Evolutionary conservation across 2,888 invertebrate genomes (phyloP), one percentile per base, ranked within the genome.

Genomic region (Leptarthrus brevirostris): DNA sequence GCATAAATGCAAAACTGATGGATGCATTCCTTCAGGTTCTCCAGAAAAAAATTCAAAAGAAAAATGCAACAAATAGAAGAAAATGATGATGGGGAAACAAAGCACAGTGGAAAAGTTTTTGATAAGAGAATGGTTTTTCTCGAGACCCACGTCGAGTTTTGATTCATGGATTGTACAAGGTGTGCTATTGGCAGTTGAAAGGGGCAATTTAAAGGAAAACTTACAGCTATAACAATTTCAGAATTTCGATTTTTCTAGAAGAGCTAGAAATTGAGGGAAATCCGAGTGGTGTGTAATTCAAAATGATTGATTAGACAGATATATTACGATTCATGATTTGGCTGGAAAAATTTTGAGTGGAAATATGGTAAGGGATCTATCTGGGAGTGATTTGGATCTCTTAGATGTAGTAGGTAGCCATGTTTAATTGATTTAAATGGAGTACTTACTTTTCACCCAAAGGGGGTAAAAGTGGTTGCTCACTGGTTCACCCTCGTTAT

Each of bases 401-500:
- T 22, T 4, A 22, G 5, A 16, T 3, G n/a, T n/a, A n/a, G n/a
- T n/a, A n/a, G n/a, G n/a, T n/a, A n/a, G n/a, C n/a, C n/a, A n/a
- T n/a, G n/a, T n/a, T n/a, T n/a, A n/a, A n/a, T n/a, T n/a, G n/a
- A n/a, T n/a, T n/a, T n/a, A n/a, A n/a, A n/a, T n/a, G 14, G 22
- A 22, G 14, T 81, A 91, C 94, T 93, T 86, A 95, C 95, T 95
- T 88, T 95, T 94, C 77, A 95, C 94, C 78, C 94, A 87, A 81
- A 95, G 90, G 78, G 91, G 90, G n/a, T n/a, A n/a, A 79, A 95
- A 89, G 82, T 93, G 92, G 85, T 95, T 93, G 87, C 94, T 95
- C 82, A 91, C 90, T 66, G 94, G 94, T 87, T 94, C 94, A 24
- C 95, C 94, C 86, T 95, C 92, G 71, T 91, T 91, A 86, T 96